These are phyloP conservation scores for Apis mellifera DNA, from an alignment of 1,140 invertebrate genomes.

Conservation along the genomic window Amel_HAv3.1 CM009940.2:1176001-1176500, in stretches of 20 bases:
- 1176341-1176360: background rate
- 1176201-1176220: background rate
- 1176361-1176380: background rate
- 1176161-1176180: background rate
- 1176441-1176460: background rate
- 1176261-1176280: background rate
- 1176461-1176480: background rate
- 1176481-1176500: background rate
- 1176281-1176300: too few species aligned
- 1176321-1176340: too few species aligned
- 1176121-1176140: background rate
- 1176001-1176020: background rate
- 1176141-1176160: background rate
- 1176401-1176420: too few species aligned
- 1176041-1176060: background rate
- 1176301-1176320: background rate
- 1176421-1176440: background rate
- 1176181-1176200: background rate
- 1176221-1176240: background rate
- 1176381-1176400: background rate
- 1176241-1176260: background rate
- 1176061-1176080: slow-evolving; percentile 43
- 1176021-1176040: background rate
- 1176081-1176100: background rate
- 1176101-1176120: background rate